Evolutionary conservation across 2,113 vertebrate species (phyloP).

Genomic region (Gallinago paraguaiae): DNA sequence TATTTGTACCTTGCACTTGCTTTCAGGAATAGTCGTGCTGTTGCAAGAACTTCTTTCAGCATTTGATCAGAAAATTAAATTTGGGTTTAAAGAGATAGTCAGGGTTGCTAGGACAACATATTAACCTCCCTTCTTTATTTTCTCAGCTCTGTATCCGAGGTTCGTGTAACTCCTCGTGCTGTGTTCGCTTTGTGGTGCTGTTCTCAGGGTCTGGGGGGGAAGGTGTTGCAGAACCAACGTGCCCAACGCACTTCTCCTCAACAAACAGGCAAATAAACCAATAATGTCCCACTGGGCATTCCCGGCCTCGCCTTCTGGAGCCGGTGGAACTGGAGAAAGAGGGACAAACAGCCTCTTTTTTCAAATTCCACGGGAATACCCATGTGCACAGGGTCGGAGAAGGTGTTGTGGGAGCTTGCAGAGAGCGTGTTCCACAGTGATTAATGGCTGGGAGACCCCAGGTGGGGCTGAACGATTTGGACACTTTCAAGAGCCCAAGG

Average conservation of each 20-base stretch:
- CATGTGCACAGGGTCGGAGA: not conserved
- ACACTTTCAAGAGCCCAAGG: not conserved
- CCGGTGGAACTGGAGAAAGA: not conserved
- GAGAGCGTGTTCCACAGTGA: not conserved
- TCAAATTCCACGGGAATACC: not conserved
- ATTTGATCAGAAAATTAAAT: conserved; percentile 67
- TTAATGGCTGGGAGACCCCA: not conserved
- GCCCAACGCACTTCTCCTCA: not conserved
- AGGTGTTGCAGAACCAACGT: not conserved
- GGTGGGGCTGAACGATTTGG: not conserved
- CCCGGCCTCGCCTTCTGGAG: not conserved
- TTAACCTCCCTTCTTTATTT: conserved; percentile 48
- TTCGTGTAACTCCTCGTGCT: not conserved
- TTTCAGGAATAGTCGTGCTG: conserved; percentile 29
- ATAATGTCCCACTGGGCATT: not conserved
- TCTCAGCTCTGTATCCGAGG: not conserved
- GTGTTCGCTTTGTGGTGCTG: not conserved
- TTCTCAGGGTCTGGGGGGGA: not conserved
- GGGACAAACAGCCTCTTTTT: not conserved
- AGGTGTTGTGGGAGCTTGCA: not conserved
- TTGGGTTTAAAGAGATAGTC: conserved; percentile 62
- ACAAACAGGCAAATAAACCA: not conserved
- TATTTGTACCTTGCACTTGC: conserved; percentile 43
- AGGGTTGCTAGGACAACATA: conserved; percentile 59
- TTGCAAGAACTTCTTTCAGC: conserved; percentile 55